Evolutionary conservation across 2,797 vertebrate species (phyloP), one percentile per base, ranked within the genome.

Genomic region (Pygocentrus nattereri): DNA sequence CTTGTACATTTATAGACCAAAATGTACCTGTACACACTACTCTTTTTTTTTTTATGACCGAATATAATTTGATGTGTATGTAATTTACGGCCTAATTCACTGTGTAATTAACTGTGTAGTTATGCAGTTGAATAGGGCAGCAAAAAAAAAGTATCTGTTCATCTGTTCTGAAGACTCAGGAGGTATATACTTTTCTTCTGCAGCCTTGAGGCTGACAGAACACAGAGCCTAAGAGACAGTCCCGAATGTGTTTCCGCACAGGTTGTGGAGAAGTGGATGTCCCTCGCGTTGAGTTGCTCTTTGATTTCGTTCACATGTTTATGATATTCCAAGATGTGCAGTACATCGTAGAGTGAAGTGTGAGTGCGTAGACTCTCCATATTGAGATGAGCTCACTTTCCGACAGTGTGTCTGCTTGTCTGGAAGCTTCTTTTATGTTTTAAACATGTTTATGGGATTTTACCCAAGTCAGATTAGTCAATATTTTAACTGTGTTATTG

Each of bases 341-440:
- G 56, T 54, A 74, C 12, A 38, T 16, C 15, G n/a, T 15, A 49
- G 47, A 67, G 47, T 19, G 30, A 25, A 52, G 62, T 77, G 23
- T 7, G n/a, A 50, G 31, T 78, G 30, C 54, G 34, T 67, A 59
- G 31, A 41, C 52, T 23, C 31, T 23, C 25, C n/a, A n/a, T 13
- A 30, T 13, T 16, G 6, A 58, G 52, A 41, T 74, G 47, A 65
- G 74, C 61, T 76, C 47, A 54, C 34, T 41, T n/a, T 19, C 49
- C 67, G 44, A 59, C 25, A 31, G 59, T 15, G 7, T 19, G 31
- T 19, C 67, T 25, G 62, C 56, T 38, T 23, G 18, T 3, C 16
- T 16, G 68, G 27, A 68, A 68, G 76, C 34, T 56, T 27, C 27
- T 76, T 77, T 52, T 19, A 49, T 23, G 49, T 23, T 67, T 67